A percentile compares a stretch with the other conserved stretches of the same genome.
These are phyloP conservation scores for Zonotrichia leucophrys DNA, from an alignment of 2,113 vertebrate species.

Conservation along the genomic window DNA sequence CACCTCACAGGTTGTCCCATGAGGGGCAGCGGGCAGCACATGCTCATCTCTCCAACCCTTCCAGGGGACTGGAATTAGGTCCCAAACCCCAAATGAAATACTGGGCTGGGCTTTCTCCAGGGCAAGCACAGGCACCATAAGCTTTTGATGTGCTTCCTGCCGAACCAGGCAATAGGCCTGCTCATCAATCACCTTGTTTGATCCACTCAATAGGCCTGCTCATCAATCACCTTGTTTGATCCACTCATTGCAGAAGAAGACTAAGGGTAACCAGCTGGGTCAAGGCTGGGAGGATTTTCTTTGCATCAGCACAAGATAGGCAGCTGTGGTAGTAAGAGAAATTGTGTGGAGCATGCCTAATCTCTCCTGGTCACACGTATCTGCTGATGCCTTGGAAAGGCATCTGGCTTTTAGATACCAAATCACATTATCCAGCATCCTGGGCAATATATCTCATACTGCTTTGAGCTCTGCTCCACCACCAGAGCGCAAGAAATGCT, in stretches of 20 bases:
- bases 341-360: not conserved
- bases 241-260: not conserved
- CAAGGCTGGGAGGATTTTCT: not conserved
- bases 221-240: not conserved
- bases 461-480: not conserved
- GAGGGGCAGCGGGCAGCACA: fast-evolving
- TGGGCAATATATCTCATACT: not conserved
- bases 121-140: not conserved
- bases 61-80: not conserved
- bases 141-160: not conserved
- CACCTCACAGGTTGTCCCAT: fast-evolving
- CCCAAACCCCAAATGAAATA: not conserved
- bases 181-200: not conserved
- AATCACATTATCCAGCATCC: not conserved
- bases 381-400: conserved; percentile 7
- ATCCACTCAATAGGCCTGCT: not conserved
- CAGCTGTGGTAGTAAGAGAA: not conserved
- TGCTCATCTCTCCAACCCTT: not conserved
- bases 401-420: not conserved
- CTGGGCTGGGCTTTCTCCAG: not conserved
- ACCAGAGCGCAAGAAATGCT: not conserved
- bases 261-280: not conserved
- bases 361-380: not conserved
- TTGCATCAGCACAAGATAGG: not conserved
- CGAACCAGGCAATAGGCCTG: not conserved